Base-by-base conservation (phyloP, 2,888 invertebrate species). In the Drosophila fulvimacula region DNA sequence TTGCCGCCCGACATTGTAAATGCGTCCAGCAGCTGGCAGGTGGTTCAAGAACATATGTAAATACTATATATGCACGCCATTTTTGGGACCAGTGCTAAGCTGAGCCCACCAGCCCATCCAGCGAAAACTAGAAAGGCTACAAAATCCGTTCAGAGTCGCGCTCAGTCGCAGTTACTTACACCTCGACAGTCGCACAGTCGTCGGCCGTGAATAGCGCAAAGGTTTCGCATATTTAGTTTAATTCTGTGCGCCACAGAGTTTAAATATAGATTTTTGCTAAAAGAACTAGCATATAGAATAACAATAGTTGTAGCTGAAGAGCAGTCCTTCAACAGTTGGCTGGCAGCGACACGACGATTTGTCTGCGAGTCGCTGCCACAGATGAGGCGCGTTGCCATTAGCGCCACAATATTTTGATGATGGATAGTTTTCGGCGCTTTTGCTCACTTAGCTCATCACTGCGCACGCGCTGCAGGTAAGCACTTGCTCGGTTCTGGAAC, bases 381-480 rank as follows among this genome's bases (percentile, higher is more conserved):
- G 49, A 59, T 72, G 66, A 49, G 57, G 24, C 34, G n/a, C 46
- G 44, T 42, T 36, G 19, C 41, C 30, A 36, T 17, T 19, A 53
- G 17, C 41, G 17, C 24, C 32, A 55, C 4, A 44, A 46, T 39
- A 39, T 42, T 49, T 15, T 17, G 57, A 82, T 79, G 81, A 80
- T 83, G 86, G 86, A 85, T 79, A 83, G 86, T 83, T 82, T 84
- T 76, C 75, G 84, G 67, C 84, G 81, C 55, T 77, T 82, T 69
- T 84, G 75, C 72, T 75, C 83, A 62, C 69, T 69, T 21, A 72
- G 73, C 38, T 60, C 58, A 39, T 24, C 74, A 64, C 49, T 84
- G 82, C 84, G 86, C 84, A 84, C 80, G 84, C 84, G 84, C 73
- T 85, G 70, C 81, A 79, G 84, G 84, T 85, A 83, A 85, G 83